Conservation (phyloP, 2,113 vertebrate genomes). For the Dendrocopos noguchii region DNA sequence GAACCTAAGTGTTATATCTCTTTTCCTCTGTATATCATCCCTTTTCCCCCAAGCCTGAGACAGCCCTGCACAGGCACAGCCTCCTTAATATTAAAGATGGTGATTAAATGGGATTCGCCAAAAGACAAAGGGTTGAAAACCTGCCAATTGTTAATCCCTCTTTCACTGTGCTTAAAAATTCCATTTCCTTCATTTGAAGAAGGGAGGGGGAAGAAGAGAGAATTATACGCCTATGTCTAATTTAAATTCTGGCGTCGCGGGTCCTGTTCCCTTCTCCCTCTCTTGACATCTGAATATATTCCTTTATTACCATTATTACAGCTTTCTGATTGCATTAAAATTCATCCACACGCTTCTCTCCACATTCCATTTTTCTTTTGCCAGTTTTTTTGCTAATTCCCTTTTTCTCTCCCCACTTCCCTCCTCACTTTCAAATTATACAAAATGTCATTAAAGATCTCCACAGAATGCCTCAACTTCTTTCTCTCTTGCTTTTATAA, state of each 20-base stretch:
- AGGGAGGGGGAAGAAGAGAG: conserved; percentile 32
- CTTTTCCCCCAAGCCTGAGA: conserved; percentile 39
- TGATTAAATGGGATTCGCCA: conserved; percentile 74
- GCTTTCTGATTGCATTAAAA: conserved; percentile 86
- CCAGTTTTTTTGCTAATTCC: conserved; percentile 69
- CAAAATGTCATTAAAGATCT: conserved; percentile 66
- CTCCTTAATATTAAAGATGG: conserved; percentile 76
- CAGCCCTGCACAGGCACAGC: conserved; percentile 23
- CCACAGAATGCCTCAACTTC: conserved; percentile 37
- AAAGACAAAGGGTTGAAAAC: conserved; percentile 75
- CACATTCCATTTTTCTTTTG: conserved; percentile 70
- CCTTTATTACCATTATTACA: conserved; percentile 82
- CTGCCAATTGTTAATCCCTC: conserved; percentile 74
- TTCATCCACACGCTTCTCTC: conserved; percentile 75
- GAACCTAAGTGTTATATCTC: conserved; percentile 63
- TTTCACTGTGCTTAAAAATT: conserved; percentile 75
- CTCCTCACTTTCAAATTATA: conserved; percentile 66
- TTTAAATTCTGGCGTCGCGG: conserved; percentile 75
- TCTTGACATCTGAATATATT: conserved; percentile 79
- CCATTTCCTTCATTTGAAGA: conserved; percentile 74
- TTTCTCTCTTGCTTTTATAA: conserved; percentile 49
- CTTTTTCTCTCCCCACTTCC: conserved; percentile 52
- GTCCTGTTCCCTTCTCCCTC: conserved; percentile 70
- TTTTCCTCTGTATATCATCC: conserved; percentile 66
- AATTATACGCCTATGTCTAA: conserved; percentile 66